Evolutionary conservation across 2,888 invertebrate species (phyloP).

Genomic region (Callinectes sapidus): DNA sequence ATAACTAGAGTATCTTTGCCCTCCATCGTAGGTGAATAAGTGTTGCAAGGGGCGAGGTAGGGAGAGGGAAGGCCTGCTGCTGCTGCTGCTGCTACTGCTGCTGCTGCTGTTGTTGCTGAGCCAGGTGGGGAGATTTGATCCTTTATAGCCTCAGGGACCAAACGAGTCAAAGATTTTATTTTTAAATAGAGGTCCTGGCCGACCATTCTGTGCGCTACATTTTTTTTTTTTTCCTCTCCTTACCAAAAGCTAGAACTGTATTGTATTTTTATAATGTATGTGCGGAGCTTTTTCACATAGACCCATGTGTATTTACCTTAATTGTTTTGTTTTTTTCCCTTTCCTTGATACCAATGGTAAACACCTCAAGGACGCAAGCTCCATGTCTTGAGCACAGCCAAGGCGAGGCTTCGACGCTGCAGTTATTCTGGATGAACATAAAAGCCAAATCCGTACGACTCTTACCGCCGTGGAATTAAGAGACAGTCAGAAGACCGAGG

Average conservation of each 20-base stretch:
- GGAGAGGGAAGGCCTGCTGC: neutral
- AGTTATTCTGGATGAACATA: neutral
- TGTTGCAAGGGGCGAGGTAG: neutral
- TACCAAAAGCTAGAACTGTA: neutral
- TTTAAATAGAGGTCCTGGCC: neutral
- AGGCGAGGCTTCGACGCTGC: neutral
- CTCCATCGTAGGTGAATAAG: neutral
- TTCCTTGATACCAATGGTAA: neutral
- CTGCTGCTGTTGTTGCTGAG: neutral
- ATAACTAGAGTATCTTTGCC: neutral
- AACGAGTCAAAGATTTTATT: neutral
- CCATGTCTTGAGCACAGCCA: neutral
- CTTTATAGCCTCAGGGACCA: neutral
- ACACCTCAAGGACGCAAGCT: neutral
- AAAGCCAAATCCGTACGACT: neutral
- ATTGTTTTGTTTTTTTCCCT: neutral
- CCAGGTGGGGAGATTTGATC: neutral
- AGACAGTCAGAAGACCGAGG: neutral
- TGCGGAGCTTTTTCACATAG: neutral
- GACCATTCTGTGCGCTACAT: neutral
- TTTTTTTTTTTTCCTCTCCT: neutral
- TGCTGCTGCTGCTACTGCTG: neutral
- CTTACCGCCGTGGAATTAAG: neutral
- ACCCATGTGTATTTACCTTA: neutral
- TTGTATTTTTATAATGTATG: neutral